Conservation (phyloP, 2,113 vertebrate genomes). For the Melozone crissalis region DNA sequence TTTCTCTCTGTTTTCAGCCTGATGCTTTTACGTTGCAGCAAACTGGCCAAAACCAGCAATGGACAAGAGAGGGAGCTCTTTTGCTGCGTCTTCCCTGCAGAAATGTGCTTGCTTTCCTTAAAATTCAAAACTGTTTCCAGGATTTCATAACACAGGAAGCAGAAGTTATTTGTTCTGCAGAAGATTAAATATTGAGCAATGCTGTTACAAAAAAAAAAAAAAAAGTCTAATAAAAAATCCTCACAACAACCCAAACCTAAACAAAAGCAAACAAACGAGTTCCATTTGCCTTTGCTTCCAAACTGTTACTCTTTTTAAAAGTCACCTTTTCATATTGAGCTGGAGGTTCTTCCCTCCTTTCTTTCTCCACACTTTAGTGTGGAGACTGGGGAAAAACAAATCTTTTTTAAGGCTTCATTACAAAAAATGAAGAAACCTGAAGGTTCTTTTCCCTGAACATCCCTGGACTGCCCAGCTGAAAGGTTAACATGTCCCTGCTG, state of each 20-base stretch:
- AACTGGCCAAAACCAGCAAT: neutral
- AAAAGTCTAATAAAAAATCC: neutral
- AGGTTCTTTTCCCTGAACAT: neutral
- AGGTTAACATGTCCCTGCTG: rapidly evolving
- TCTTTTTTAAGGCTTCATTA: neutral
- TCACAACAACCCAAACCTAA: neutral
- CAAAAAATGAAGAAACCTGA: neutral
- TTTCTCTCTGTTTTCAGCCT: neutral
- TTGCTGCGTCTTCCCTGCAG: slow-evolving; percentile 31
- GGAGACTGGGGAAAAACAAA: too few species aligned
- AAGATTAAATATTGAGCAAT: slow-evolving; percentile 71
- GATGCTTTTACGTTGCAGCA: rapidly evolving
- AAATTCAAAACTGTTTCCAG: slow-evolving; percentile 60
- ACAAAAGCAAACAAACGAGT: neutral
- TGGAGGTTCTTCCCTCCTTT: neutral
- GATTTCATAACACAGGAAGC: slow-evolving; percentile 80
- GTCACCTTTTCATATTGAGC: neutral
- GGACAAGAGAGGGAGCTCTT: slow-evolving; percentile 79
- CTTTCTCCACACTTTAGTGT: too few species aligned
- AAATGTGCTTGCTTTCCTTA: neutral
- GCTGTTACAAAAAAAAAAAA: neutral
- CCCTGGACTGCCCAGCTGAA: neutral
- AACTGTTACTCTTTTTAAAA: neutral
- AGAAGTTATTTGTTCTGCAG: slow-evolving; percentile 52
- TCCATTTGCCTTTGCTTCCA: neutral